Conservation (phyloP, 2,113 vertebrate genomes). For the Catharus bicknelli region DNA sequence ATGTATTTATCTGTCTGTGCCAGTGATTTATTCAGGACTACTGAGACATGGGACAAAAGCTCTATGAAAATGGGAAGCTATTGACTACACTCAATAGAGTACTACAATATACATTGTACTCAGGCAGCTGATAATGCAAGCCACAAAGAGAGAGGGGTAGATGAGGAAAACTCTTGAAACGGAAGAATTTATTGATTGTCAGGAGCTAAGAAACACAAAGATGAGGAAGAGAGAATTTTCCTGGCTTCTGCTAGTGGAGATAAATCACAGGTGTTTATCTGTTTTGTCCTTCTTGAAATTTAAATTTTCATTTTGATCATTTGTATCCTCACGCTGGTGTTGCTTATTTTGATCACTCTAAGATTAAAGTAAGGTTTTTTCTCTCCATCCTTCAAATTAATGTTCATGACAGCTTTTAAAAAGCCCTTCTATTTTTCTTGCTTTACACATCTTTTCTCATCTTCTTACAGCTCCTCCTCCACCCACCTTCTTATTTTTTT, state of each 20-base stretch:
- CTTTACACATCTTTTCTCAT: background rate
- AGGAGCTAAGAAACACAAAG: constrained; percentile 25
- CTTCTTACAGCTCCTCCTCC: background rate
- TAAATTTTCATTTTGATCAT: background rate
- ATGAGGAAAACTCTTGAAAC: background rate
- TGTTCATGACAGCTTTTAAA: background rate
- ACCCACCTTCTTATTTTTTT: background rate
- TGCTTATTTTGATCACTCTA: constrained; percentile 1
- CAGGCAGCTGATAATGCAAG: background rate
- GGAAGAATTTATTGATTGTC: background rate
- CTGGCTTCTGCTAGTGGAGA: constrained; percentile 12
- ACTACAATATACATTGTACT: background rate
- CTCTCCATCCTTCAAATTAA: constrained; percentile 3
- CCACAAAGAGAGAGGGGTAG: background rate
- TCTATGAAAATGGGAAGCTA: background rate
- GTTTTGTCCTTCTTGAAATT: background rate
- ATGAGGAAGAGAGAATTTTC: constrained; percentile 3
- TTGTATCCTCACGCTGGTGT: background rate
- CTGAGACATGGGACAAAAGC: background rate
- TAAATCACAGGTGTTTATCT: constrained; percentile 9
- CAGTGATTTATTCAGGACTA: background rate
- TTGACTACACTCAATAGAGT: background rate
- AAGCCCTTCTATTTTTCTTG: background rate
- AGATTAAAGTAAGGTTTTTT: background rate
- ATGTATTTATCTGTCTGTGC: background rate